A percentile compares a stretch with the other conserved stretches of the same genome.
phyloP scores from a whole-genome alignment of 2,797 vertebrate genomes.

The Aselliscus stoliczkanus region DNA sequence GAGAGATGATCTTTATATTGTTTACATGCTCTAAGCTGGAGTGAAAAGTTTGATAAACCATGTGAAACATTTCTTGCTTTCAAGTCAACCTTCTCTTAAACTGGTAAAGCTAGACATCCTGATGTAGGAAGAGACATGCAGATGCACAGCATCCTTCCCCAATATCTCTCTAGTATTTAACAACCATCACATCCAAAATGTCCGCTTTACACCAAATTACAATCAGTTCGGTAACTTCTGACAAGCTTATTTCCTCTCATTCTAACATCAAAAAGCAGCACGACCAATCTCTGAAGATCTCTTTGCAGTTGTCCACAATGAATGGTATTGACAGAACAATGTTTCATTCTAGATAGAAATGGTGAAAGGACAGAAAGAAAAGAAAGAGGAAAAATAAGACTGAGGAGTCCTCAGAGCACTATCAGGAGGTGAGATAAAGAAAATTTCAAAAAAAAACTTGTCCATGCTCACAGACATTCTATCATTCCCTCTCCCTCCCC shows the following conservation, averaged over 20 bases:
- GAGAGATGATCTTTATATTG: not conserved
- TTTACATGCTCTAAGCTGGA: not conserved
- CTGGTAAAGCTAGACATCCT: not conserved
- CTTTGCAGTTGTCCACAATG: not conserved
- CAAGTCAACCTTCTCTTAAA: not conserved
- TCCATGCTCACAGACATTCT: not conserved
- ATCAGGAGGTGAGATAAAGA: not conserved
- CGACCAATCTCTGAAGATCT: not conserved
- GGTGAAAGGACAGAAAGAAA: not conserved
- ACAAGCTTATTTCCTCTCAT: not conserved
- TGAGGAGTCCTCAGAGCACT: not conserved
- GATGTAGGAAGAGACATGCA: not conserved
- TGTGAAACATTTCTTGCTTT: not conserved
- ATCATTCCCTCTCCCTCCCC: not conserved
- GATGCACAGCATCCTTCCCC: not conserved
- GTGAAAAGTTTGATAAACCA: not conserved
- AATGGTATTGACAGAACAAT: not conserved
- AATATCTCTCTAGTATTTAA: not conserved
- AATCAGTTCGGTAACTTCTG: not conserved
- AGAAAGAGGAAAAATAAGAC: not conserved
- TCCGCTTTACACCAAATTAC: not conserved
- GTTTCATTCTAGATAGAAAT: not conserved
- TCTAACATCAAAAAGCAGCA: not conserved
- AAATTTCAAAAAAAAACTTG: not conserved
- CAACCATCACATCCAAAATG: not conserved